These are phyloP conservation scores for Drosophila atripex DNA, from an alignment of 2,888 invertebrate species.

Conservation along the genomic window DNA sequence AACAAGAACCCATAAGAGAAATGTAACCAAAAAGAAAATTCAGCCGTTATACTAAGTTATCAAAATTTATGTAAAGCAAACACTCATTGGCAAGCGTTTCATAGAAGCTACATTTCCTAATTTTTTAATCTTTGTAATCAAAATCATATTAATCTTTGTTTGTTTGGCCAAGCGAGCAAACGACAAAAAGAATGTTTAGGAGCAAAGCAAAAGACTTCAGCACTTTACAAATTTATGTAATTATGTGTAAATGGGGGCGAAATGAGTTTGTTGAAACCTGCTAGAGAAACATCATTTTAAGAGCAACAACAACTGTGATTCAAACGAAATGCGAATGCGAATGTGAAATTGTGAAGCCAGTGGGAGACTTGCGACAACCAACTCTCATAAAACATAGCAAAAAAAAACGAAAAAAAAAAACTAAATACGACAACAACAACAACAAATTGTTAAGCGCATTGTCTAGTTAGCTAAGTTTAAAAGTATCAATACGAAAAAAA, in stretches of 20 bases:
- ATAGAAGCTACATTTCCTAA: constrained; percentile 50
- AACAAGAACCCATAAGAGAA: constrained; percentile 24
- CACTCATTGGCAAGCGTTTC: constrained; percentile 63
- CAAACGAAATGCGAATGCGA: constrained; percentile 33
- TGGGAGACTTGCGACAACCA: constrained; percentile 50
- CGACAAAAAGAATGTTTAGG: constrained; percentile 34
- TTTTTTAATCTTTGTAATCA: constrained; percentile 38
- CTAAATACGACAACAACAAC: constrained; percentile 48
- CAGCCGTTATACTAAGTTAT: constrained; percentile 36
- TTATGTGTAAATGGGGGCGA: constrained; percentile 22
- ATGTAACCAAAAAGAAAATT: constrained; percentile 31
- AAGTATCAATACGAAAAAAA: constrained; percentile 27
- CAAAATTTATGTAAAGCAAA: constrained; percentile 44
- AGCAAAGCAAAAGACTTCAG: constrained; percentile 73
- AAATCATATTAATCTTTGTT: constrained; percentile 40
- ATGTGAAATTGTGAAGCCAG: constrained; percentile 44
- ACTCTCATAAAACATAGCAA: constrained; percentile 50
- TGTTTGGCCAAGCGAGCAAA: constrained; percentile 52
- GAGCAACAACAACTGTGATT: constrained; percentile 79
- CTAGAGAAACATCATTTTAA: constrained; percentile 71
- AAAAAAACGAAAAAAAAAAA: constrained; percentile 30
- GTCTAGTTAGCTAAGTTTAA: constrained; percentile 76
- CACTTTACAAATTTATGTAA: constrained; percentile 68
- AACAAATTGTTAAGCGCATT: constrained; percentile 73
- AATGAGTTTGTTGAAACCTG: constrained; percentile 44